Conservation (phyloP, 2,797 vertebrate genomes). For the Alosa sapidissima region DNA sequence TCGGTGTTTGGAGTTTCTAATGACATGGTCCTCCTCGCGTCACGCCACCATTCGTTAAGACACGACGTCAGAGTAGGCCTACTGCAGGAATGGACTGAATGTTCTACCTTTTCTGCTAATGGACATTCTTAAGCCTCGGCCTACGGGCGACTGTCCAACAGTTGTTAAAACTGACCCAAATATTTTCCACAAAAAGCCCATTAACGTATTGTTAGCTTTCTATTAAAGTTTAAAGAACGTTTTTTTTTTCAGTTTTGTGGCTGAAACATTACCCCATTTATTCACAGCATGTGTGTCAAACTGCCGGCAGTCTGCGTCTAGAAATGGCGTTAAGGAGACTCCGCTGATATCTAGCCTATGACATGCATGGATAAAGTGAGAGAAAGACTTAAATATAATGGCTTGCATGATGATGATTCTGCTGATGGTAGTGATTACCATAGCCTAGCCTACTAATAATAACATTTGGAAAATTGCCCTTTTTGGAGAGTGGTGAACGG, state of each 20-base stretch:
- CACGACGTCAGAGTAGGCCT: background rate
- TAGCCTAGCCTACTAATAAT: too few relatives aligned
- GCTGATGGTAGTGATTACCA: too few relatives aligned
- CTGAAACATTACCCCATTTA: background rate
- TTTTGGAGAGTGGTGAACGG: too few relatives aligned
- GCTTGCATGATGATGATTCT: too few relatives aligned
- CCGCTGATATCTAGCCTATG: too few relatives aligned
- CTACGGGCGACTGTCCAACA: background rate
- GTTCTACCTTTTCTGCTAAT: background rate
- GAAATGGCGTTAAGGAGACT: background rate
- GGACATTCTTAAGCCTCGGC: background rate
- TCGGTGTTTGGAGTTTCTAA: background rate
- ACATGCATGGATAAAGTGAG: too few relatives aligned
- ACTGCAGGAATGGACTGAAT: background rate
- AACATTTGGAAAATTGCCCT: too few relatives aligned
- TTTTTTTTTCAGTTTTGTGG: background rate
- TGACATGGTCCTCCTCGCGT: background rate
- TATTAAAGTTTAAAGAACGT: too few relatives aligned
- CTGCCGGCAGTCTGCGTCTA: background rate
- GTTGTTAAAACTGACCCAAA: background rate
- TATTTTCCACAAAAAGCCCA: background rate
- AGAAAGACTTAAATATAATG: too few relatives aligned
- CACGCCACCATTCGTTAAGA: background rate
- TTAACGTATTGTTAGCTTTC: too few relatives aligned
- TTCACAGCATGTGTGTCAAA: background rate